phyloP scores from a whole-genome alignment of 1,140 invertebrate species.

The Drosophila jambulina region DNA sequence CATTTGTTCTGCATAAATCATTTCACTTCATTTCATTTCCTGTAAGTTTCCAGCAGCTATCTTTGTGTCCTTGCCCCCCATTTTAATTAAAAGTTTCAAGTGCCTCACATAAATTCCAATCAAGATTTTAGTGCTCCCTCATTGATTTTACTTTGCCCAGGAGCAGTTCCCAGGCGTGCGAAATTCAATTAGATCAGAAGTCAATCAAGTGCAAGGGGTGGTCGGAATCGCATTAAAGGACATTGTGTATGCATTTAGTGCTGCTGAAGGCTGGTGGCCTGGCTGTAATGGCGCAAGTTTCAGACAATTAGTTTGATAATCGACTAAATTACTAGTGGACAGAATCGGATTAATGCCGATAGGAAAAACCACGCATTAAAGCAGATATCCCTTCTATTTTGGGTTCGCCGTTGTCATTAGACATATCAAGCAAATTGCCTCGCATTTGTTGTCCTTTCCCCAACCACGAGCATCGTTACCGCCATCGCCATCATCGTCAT shows the following conservation, averaged over 20 bases:
- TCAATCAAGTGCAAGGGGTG: constrained; percentile 45
- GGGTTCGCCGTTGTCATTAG: constrained; percentile 10
- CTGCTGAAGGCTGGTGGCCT: constrained; percentile 1
- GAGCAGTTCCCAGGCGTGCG: constrained; percentile 39
- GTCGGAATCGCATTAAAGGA: constrained; percentile 10
- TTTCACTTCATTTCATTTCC: constrained; percentile 45
- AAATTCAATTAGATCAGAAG: constrained; percentile 64
- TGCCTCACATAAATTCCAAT: constrained; percentile 61
- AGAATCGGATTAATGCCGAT: constrained; percentile 13
- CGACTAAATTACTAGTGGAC: constrained; percentile 9
- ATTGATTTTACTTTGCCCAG: constrained; percentile 60
- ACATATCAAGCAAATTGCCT: constrained; percentile 26
- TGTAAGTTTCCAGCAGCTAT: constrained; percentile 3
- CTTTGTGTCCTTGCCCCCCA: constrained; percentile 24
- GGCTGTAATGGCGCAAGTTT: constrained; percentile 23
- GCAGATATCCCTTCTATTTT: constrained; percentile 22
- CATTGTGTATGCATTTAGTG: constrained; percentile 32
- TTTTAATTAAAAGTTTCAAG: constrained; percentile 65
- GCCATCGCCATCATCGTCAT: constrained; percentile 8
- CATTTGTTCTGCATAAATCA: constrained; percentile 34
- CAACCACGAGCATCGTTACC: constrained; percentile 5
- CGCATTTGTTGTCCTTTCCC: constrained; percentile 20
- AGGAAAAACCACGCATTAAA: constrained; percentile 8
- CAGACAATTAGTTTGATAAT: constrained; percentile 38
- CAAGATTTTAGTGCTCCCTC: constrained; percentile 35